Conservation (phyloP, 2,797 vertebrate species). For the Pelochelys cantorii region DNA sequence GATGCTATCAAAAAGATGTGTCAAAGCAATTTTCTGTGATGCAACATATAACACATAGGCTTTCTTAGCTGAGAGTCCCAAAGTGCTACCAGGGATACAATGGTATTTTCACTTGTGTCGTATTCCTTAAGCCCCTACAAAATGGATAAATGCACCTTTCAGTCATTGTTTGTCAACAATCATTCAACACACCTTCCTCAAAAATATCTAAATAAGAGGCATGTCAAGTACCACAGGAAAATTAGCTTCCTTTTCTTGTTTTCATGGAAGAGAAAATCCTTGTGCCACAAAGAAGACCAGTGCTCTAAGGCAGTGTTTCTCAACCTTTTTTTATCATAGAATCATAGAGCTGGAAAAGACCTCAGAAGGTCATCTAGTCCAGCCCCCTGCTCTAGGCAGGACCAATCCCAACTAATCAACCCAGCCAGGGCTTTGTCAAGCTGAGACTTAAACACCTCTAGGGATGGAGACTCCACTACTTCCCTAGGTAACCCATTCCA, state of each 20-base stretch:
- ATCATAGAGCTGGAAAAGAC: too few species aligned
- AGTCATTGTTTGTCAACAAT: background rate
- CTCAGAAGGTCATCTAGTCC: too few species aligned
- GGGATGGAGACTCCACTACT: too few species aligned
- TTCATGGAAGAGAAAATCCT: background rate
- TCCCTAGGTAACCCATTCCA: too few species aligned
- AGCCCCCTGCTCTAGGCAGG: too few species aligned
- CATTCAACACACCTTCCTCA: background rate
- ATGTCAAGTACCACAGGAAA: background rate
- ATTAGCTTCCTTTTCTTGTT: background rate
- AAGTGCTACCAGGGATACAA: background rate
- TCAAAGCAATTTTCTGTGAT: background rate
- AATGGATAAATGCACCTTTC: background rate
- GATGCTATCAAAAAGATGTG: background rate
- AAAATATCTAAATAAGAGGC: background rate
- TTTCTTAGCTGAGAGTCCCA: background rate
- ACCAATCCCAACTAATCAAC: too few species aligned
- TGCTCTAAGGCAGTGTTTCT: background rate
- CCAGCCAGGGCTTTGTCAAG: too few species aligned
- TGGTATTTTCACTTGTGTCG: background rate
- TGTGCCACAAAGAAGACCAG: background rate
- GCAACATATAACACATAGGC: background rate
- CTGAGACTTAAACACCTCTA: too few species aligned
- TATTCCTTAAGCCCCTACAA: background rate
- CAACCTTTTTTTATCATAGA: too few species aligned